A percentile compares a stretch with the other conserved stretches of the same genome.
phyloP scores from a whole-genome alignment of 1,140 invertebrate genomes.

The Spodoptera litura region DNA sequence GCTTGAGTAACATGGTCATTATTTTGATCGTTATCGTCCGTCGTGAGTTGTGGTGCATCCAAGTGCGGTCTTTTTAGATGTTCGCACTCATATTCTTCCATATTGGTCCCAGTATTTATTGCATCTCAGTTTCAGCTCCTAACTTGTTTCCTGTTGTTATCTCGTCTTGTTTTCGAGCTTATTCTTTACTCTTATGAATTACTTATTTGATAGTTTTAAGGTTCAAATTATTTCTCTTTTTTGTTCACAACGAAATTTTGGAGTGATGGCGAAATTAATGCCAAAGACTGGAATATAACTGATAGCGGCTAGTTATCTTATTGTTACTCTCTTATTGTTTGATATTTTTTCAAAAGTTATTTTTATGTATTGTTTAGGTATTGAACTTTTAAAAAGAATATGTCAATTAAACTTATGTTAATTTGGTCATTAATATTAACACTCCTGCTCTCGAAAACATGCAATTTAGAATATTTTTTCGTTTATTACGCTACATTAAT shows the following conservation, averaged over 20 bases:
- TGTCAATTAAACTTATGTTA: no score
- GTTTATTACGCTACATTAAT: no score
- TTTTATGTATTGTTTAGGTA: not conserved
- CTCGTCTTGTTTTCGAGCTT: conserved; percentile 30
- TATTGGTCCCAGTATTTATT: conserved; percentile 33
- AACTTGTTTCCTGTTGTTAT: conserved; percentile 28
- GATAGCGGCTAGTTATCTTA: conserved; percentile 20
- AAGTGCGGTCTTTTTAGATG: not conserved
- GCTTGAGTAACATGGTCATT: conserved; percentile 15
- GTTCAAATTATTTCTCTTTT: conserved; percentile 3
- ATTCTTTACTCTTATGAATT: conserved; percentile 20
- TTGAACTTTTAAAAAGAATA: no score
- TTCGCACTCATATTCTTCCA: not conserved
- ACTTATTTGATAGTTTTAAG: conserved; percentile 32
- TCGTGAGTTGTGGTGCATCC: not conserved
- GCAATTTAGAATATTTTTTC: no score
- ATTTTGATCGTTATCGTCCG: conserved; percentile 25
- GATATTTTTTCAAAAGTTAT: not conserved
- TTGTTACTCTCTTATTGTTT: not conserved
- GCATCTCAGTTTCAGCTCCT: not conserved
- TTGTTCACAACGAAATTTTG: conserved; percentile 7
- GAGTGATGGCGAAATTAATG: conserved; percentile 41
- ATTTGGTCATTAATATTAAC: no score
- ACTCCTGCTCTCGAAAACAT: no score
- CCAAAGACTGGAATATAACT: conserved; percentile 58